phyloP scores from a whole-genome alignment of 2,888 invertebrate species.

The Ochlodes sylvanus region DNA sequence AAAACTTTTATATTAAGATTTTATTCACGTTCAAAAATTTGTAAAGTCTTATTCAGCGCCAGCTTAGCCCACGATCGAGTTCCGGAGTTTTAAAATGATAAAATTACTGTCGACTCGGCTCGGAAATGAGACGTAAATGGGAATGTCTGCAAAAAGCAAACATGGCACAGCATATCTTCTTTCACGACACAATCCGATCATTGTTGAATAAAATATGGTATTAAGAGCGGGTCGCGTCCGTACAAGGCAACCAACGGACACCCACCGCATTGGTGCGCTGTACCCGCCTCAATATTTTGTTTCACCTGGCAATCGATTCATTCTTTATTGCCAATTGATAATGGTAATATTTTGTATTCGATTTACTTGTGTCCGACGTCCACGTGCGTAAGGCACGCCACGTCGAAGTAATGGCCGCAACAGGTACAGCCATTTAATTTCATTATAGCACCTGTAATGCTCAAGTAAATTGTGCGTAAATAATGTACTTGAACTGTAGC shows the following conservation, averaged over 20 bases:
- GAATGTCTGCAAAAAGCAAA: slow-evolving; percentile 67
- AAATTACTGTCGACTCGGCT: slow-evolving; percentile 69
- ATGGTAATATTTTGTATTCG: slow-evolving; percentile 57
- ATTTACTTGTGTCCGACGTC: slow-evolving; percentile 40
- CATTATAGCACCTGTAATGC: slow-evolving; percentile 52
- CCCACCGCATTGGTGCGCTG: slow-evolving; percentile 48
- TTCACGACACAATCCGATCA: slow-evolving; percentile 70
- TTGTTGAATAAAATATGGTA: slow-evolving; percentile 71
- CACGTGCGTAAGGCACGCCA: slow-evolving; percentile 44
- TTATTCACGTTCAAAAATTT: slow-evolving; percentile 79
- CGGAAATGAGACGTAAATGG: slow-evolving; percentile 79
- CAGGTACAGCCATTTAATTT: slow-evolving; percentile 50
- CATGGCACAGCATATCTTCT: slow-evolving; percentile 66
- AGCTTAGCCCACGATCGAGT: slow-evolving; percentile 62
- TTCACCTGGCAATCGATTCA: slow-evolving; percentile 64
- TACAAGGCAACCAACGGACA: slow-evolving; percentile 43
- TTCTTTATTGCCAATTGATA: slow-evolving; percentile 68
- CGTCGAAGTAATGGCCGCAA: slow-evolving; percentile 26
- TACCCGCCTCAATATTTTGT: slow-evolving; percentile 45
- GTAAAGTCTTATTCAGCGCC: slow-evolving; percentile 78
- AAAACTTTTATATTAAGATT: slow-evolving; percentile 80
- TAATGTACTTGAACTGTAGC: no score
- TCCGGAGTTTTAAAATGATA: slow-evolving; percentile 76
- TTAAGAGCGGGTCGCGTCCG: slow-evolving; percentile 54
- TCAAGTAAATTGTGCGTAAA: slow-evolving; percentile 41